A percentile compares a stretch with the other conserved stretches of the same genome.
These are phyloP conservation scores for Callimorpha dominula DNA, from an alignment of 2,888 invertebrate species.

Conservation along the genomic window DNA sequence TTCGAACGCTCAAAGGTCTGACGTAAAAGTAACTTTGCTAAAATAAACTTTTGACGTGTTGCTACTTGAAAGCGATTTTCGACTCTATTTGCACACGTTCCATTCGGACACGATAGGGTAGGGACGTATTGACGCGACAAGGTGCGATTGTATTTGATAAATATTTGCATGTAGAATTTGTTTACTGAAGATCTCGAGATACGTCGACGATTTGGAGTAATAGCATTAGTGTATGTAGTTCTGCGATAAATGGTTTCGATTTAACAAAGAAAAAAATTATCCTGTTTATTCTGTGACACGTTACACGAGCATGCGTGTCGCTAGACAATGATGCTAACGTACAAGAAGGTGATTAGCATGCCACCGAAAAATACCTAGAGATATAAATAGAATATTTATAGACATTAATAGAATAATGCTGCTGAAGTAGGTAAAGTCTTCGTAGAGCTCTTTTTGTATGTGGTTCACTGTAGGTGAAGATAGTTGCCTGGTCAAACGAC, in stretches of 20 bases:
- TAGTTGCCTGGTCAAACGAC: no score
- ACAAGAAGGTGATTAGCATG: no score
- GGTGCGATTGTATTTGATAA: conserved; percentile 14
- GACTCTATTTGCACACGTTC: conserved; percentile 41
- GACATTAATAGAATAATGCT: no score
- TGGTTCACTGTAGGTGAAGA: no score
- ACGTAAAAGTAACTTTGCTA: conserved; percentile 49
- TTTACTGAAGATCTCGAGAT: conserved; percentile 23
- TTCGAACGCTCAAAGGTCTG: conserved; percentile 50
- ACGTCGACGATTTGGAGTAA: conserved; percentile 10
- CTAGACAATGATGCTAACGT: no score
- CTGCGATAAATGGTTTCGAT: not conserved
- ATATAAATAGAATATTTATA: no score
- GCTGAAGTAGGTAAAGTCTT: no score
- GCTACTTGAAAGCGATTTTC: conserved; percentile 45
- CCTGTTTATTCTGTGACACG: not conserved
- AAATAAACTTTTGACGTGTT: conserved; percentile 53
- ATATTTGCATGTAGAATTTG: conserved; percentile 36
- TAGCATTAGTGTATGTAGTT: conserved; percentile 16
- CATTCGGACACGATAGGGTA: conserved; percentile 35
- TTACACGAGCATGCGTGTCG: no score
- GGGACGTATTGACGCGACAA: conserved; percentile 22
- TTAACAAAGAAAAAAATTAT: not conserved
- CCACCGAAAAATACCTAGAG: no score
- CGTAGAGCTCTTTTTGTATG: no score